Base-by-base conservation (phyloP, 1,140 invertebrate genomes). In the Formica selysi region DNA sequence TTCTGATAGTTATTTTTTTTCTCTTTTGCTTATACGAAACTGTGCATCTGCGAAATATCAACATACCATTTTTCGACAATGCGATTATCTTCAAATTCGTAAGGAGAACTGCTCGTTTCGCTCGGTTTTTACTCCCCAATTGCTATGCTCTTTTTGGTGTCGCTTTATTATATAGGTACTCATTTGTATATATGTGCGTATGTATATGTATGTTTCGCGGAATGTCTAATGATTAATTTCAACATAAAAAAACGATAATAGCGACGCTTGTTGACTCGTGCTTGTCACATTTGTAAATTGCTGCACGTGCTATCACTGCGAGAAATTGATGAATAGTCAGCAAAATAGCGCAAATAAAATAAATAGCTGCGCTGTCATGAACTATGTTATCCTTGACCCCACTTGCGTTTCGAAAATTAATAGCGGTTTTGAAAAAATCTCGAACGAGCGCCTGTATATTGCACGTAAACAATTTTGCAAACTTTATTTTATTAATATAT, bases 111-210 rank as follows among this genome's bases (percentile, higher is more conserved):
- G 26, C 36, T 26, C 32, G 81, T 78, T 65, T n/a, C 10, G 32
- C 41, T 76, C 22, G 13, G 29, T 10, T 41, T 48, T 67, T 44
- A 5, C n/a, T 71, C 26, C 26, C 13, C 4, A 48, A 70, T 70
- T 84, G 54, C 26, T 26, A 59, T 3, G 8, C 36, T 32, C n/a
- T 26, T 22, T 38, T 59, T 2, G 10, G 7, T 11, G 13, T 16
- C 8, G n/a, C 19, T 62, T 54, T 26, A 48, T 90, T 90, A 85
- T 90, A 90, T 90, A 44, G 41, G 10, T 44, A 90, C 57, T 16
- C 38, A 26, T 22, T 54, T 16, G 16, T 51, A 19, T 19, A 48
- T 48, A 13, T n/a, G 22, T 13, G 36, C 51, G 22, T 73, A 48
- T 71, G 68, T 22, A 70, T 64, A 78, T 70, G 41, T 32, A 73